A percentile compares a stretch with the other conserved stretches of the same genome.
Conservation (phyloP, 2,797 vertebrate species). For the Cirrhinus mrigala region DNA sequence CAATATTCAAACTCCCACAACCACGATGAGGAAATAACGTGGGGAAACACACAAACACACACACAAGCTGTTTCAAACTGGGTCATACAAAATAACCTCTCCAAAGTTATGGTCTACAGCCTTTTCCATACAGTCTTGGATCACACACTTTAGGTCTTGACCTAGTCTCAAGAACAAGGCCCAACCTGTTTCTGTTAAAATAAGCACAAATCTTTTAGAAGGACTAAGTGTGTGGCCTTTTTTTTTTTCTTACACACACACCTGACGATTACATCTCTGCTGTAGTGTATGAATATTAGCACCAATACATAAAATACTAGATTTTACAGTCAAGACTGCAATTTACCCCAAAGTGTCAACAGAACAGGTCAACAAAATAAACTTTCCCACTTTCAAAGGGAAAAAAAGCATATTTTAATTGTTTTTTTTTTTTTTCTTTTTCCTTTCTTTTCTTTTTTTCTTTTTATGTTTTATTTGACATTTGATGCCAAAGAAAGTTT, state of each 20-base stretch:
- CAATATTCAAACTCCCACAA: constrained; percentile 36
- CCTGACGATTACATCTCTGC: constrained; percentile 10
- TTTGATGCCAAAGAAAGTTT: background rate
- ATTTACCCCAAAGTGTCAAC: constrained; percentile 35
- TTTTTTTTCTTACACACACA: constrained; percentile 21
- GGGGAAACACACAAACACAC: constrained; percentile 14
- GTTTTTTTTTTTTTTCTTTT: background rate
- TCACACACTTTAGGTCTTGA: background rate
- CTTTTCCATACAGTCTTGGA: background rate
- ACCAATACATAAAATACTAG: constrained; percentile 61
- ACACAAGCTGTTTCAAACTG: background rate
- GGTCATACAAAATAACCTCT: constrained; percentile 17
- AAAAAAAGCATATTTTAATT: background rate
- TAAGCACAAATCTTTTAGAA: constrained; percentile 19
- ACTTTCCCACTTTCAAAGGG: background rate
- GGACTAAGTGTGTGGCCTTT: constrained; percentile 51
- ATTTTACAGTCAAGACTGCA: constrained; percentile 5
- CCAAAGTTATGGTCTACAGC: constrained; percentile 3
- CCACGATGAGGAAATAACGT: constrained; percentile 18
- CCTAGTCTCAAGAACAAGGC: background rate
- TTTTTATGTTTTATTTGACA: background rate
- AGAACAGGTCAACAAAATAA: constrained; percentile 12
- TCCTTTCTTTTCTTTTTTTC: background rate
- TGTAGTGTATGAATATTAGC: constrained; percentile 20
- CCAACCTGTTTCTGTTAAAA: constrained; percentile 2